Base-by-base conservation (phyloP, 1,140 invertebrate species). In the Drosophila murphyi region DNA sequence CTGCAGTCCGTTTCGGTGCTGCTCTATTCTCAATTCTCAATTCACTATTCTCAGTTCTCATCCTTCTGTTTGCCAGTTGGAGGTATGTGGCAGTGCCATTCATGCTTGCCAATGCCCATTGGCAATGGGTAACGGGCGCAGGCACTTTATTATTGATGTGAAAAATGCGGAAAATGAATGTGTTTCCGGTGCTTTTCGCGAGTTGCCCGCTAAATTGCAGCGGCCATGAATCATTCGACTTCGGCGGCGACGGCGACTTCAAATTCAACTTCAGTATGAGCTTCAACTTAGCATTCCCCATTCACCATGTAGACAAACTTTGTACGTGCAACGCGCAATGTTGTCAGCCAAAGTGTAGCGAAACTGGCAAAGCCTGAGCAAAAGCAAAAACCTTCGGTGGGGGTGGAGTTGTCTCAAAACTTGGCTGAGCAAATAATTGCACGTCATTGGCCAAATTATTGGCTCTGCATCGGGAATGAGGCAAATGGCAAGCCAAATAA, bases 121-220 rank as follows among this genome's bases (percentile, higher is more conserved):
- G 56, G 56, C 37, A 60, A 6, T 28, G 52, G 7, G 29, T 55
- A 47, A 45, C 52, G 63, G 52, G 45, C 68, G 75, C 60, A 43
- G 62, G 57, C 83, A 88, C 77, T 88, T 87, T 79, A 88, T 88
- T 88, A 88, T 88, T 88, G 83, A 88, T 88, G 83, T 88, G 83
- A 88, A 88, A 80, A 88, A 89, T 88, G 83, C 83, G 83, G 83
- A 88, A 88, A 88, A 88, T 88, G 80, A 88, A 88, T 88, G 83
- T 85, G 85, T 88, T 89, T 88, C 83, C 83, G 83, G 83, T 89
- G 89, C 85, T 88, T 88, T 88, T 88, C 70, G 85, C 83, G 80
- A 88, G 80, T 89, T 88, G 85, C 85, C 83, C 89, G 83, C 83
- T 88, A 88, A 88, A 88, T 88, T 88, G 83, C 85, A 89, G 54